Base-by-base conservation (phyloP, 2,888 invertebrate genomes). In the Aphrophora alni region DNA sequence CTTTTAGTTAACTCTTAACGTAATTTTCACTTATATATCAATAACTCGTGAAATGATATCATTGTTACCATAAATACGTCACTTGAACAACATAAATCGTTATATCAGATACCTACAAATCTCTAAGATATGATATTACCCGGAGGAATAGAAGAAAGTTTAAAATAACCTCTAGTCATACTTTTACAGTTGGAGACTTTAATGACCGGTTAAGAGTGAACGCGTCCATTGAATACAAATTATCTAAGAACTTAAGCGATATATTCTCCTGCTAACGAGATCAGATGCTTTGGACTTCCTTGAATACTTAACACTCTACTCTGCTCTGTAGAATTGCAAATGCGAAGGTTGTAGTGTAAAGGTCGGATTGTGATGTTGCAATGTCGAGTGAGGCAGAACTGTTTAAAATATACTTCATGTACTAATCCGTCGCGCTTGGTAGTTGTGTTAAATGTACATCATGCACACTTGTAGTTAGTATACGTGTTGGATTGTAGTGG, bases 281-380 rank as follows among this genome's bases (percentile, higher is more conserved):
- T 59, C 21, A 59, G 59, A 33, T 8, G 33, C 5, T 59, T 21
- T 3, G 21, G 21, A 59, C 59, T 59, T 59, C 59, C 59, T 59
- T 21, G 21, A 59, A 21, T 21, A 14, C 21, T 59, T 21, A 5
- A 33, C 33, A 21, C 21, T 21, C 10, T 21, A 21, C 21, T 1
- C 21, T 59, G n/a, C 8, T 8, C 59, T 59, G 21, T 21, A 7
- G 21, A 59, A 59, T 2, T n/a, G 59, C 2, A 59, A 59, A 59
- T 59, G 59, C 59, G 59, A 59, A 59, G 59, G 59, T 59, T 59
- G 59, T 59, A 59, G 59, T 21, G 59, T n/a, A 59, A 59, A 59
- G 59, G 59, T 59, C 21, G 21, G 59, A 21, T 4, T 21, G 33
- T 8, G 5, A 33, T 33, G 33, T 44, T 14, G 44, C 44, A 17